phyloP scores from a whole-genome alignment of 2,113 vertebrate genomes.

The Mohoua ochrocephala region DNA sequence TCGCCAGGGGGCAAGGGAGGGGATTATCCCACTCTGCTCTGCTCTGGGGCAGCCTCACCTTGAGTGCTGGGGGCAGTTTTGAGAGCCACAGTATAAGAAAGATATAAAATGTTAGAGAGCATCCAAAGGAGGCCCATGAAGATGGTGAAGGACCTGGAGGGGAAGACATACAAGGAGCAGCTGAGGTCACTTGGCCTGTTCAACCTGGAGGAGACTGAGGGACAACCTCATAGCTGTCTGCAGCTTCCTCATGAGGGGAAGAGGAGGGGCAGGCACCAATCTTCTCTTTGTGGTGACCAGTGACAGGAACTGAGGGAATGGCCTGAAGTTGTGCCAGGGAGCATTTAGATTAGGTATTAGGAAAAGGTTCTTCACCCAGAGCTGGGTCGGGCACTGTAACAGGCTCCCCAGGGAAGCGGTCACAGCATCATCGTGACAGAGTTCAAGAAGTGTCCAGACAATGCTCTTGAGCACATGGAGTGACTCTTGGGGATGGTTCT shows the following conservation, averaged over 20 bases:
- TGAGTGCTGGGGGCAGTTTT: rapidly evolving
- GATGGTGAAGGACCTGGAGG: not conserved
- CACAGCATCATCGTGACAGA: not conserved
- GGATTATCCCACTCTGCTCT: not conserved
- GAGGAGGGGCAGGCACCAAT: not conserved
- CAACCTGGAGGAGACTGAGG: not conserved
- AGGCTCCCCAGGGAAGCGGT: not conserved
- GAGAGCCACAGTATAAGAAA: rapidly evolving
- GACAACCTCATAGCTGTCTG: not conserved
- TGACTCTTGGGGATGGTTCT: not conserved
- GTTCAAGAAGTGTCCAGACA: not conserved
- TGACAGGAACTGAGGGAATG: not conserved
- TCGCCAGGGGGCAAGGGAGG: not conserved
- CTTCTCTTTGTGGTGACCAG: not conserved
- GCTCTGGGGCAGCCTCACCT: rapidly evolving
- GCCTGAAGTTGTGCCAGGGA: not conserved
- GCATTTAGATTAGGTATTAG: not conserved
- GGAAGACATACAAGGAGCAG: not conserved
- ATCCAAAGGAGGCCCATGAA: not conserved
- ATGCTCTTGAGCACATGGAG: not conserved
- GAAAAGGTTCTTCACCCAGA: not conserved
- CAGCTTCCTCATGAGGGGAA: not conserved
- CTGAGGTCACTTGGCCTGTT: not conserved
- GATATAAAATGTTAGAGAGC: not conserved
- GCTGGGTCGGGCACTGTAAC: not conserved